Base-by-base conservation (phyloP, 2,797 vertebrate genomes). In the Lophotriccus pileatus region DNA sequence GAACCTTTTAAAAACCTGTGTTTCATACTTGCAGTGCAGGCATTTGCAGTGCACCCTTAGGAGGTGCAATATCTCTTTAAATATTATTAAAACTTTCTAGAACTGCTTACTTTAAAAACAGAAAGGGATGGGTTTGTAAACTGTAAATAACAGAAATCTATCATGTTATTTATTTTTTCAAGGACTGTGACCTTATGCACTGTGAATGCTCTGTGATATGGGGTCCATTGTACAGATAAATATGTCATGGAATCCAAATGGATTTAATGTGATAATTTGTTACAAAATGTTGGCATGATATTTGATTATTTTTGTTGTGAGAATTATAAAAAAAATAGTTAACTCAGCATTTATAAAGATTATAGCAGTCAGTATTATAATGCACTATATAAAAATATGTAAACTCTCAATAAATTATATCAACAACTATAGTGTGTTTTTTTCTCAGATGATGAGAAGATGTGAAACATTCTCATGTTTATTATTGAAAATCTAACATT, bases 151-250 rank as follows among this genome's bases (percentile, higher is more conserved):
- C 94, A 97, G 92, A 96, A 96, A 97, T 97, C 94, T 95, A 97
- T 97, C 97, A 94, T 66, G 90, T 97, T 97, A 98, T 97, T 98
- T 98, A 98, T 98, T 98, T 98, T 98, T 98, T 97, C 98, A 98
- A 96, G 97, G 97, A 99, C 98, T 98, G 98, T 98, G 99, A 99
- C 99, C 99, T 98, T 98, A 98, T 98, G 98, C 99, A 99, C 99
- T 99, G 99, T 99, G 99, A 99, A 98, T 98, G 99, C 98, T 98
- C 98, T 98, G 98, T 99, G 99, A 98, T 93, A 98, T 97, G 97
- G 97, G 98, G 98, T 98, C 98, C 98, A 98, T 97, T 98, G 98
- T 98, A 99, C 98, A 98, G 98, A 98, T 95, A 87, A 95, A 90
- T 93, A 92, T 96, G 96, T 98, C 91, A 95, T 96, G 96, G 97